Evolutionary conservation across 2,797 vertebrate species (phyloP).

Genomic region (Pipistrellus pygmaeus): DNA sequence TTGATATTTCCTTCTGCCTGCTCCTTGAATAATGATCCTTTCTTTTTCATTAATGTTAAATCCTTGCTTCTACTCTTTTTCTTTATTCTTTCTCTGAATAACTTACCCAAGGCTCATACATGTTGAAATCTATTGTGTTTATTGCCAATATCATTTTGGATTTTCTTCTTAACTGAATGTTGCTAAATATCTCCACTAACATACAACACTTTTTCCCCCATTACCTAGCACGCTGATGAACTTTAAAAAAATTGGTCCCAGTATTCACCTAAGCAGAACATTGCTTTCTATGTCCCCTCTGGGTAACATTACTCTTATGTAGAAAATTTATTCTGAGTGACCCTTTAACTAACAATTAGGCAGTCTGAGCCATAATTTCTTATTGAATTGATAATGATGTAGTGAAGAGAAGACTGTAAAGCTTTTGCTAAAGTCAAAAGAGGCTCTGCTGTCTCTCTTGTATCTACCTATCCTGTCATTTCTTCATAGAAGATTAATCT

Average conservation of each 20-base stretch:
- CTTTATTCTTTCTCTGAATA: background rate
- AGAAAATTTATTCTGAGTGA: slow-evolving; percentile 79
- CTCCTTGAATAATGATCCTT: background rate
- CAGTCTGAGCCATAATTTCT: slow-evolving; percentile 73
- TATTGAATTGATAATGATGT: slow-evolving; percentile 72
- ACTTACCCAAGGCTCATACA: background rate
- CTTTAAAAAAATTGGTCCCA: slow-evolving; percentile 45
- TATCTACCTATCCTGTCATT: slow-evolving; percentile 60
- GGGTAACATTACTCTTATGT: slow-evolving; percentile 75
- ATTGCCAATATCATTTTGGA: slow-evolving; percentile 20
- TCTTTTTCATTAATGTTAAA: background rate
- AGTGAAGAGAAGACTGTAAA: slow-evolving; percentile 72
- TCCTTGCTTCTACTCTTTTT: background rate
- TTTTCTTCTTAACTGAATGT: slow-evolving; percentile 35
- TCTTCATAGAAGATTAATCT: slow-evolving; percentile 76
- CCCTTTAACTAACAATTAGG: slow-evolving; percentile 79
- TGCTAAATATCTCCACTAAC: slow-evolving; percentile 50
- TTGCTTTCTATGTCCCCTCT: slow-evolving; percentile 63
- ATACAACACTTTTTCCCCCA: slow-evolving; percentile 60
- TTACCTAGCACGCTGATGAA: slow-evolving; percentile 65
- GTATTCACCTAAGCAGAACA: slow-evolving; percentile 62
- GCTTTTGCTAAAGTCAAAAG: slow-evolving; percentile 72
- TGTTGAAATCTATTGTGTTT: background rate
- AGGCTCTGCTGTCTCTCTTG: slow-evolving; percentile 48
- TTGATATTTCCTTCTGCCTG: background rate